A percentile compares a stretch with the other conserved stretches of the same genome.
Evolutionary conservation across 2,797 vertebrate species (phyloP).

Genomic region (Lepilemur septentrionalis): DNA sequence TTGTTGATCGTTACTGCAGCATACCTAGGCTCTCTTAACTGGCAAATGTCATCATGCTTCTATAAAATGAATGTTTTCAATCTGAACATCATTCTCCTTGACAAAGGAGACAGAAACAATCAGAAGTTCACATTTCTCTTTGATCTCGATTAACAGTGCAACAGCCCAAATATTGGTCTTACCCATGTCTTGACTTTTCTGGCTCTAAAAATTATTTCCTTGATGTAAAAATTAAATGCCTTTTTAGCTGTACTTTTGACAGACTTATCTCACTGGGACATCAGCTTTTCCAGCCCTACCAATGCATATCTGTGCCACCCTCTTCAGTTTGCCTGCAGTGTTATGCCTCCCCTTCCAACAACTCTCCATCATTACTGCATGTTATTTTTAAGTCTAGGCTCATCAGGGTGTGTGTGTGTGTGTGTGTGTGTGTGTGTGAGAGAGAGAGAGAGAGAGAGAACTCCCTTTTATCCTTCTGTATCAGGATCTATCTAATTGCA

Average conservation of each 20-base stretch:
- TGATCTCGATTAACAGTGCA: not conserved
- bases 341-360: not conserved
- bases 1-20: not conserved
- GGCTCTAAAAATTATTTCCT: not conserved
- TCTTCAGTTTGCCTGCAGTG: not conserved
- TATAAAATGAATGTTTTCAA: not conserved
- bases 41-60: not conserved
- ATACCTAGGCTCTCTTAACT: not conserved
- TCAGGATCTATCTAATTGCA: not conserved
- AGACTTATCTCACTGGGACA: not conserved
- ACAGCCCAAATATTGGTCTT: not conserved
- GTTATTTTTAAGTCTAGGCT: not conserved
- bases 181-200: not conserved
- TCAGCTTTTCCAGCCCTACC: not conserved
- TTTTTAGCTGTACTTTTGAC: not conserved
- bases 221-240: not conserved
- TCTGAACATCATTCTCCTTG: not conserved
- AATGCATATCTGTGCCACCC: not conserved
- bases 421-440: too few species aligned
- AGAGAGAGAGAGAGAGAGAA: not conserved
- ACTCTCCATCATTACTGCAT: not conserved
- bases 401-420: not conserved
- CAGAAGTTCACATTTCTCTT: not conserved
- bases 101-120: not conserved
- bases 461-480: not conserved